Conservation (phyloP, 2,113 vertebrate species). For the Pao palembangensis region DNA sequence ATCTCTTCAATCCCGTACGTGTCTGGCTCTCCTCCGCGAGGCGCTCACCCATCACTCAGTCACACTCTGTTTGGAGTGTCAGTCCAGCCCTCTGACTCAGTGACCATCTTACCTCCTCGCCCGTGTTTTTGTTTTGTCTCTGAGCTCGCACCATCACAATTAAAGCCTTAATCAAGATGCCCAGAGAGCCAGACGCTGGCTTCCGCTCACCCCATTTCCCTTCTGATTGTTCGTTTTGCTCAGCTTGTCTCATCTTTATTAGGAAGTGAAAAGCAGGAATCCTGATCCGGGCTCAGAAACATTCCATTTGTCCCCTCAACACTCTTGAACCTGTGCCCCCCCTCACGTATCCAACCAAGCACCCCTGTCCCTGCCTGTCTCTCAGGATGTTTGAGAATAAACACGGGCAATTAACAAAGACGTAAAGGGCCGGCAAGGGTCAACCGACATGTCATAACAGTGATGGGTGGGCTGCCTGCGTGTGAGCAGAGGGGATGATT, state of each 20-base stretch:
- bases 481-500: slow-evolving; percentile 32
- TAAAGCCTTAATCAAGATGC: slow-evolving; percentile 30
- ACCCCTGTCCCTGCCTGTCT: slow-evolving; percentile 20
- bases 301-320: background rate
- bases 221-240: slow-evolving; percentile 42
- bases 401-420: slow-evolving; percentile 55
- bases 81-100: slow-evolving; percentile 14
- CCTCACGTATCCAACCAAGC: too few relatives aligned
- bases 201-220: slow-evolving; percentile 37
- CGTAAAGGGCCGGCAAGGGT: slow-evolving; percentile 48
- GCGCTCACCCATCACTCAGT: slow-evolving; percentile 11
- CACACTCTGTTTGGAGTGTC: background rate
- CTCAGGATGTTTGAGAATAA: slow-evolving; percentile 57
- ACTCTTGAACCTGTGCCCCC: too few relatives aligned
- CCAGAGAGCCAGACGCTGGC: slow-evolving; percentile 17
- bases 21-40: slow-evolving; percentile 13
- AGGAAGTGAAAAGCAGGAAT: slow-evolving; percentile 47
- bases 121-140: slow-evolving; percentile 44
- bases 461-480: slow-evolving; percentile 44
- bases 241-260: slow-evolving; percentile 60
- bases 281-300: slow-evolving; percentile 41
- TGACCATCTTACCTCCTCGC: slow-evolving; percentile 8
- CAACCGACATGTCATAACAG: slow-evolving; percentile 58
- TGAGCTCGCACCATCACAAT: slow-evolving; percentile 1
- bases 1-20: slow-evolving; percentile 34